These are phyloP conservation scores for Choreutis nemorana DNA, from an alignment of 2,888 invertebrate genomes.

Conservation along the genomic window DNA sequence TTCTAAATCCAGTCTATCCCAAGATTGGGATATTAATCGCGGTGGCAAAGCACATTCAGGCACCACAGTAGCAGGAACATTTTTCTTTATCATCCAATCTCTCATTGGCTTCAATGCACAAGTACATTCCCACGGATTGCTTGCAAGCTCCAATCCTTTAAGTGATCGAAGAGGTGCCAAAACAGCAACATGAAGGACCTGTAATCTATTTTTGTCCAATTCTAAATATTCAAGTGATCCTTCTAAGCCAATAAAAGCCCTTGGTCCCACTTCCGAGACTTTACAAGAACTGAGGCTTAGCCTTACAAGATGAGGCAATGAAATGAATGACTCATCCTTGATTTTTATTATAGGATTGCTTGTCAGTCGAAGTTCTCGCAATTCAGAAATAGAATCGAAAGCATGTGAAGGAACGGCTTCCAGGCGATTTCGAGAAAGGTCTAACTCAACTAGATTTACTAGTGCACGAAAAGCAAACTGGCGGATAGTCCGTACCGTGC, in stretches of 20 bases:
- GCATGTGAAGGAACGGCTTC: slow-evolving; percentile 75
- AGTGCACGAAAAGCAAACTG: slow-evolving; percentile 79
- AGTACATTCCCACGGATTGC: slow-evolving; percentile 85
- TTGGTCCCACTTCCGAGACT: slow-evolving; percentile 71
- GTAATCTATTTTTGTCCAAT: slow-evolving; percentile 77
- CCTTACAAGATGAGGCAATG: slow-evolving; percentile 73
- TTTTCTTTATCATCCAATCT: slow-evolving; percentile 81
- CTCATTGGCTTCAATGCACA: slow-evolving; percentile 77
- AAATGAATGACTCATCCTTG: slow-evolving; percentile 72
- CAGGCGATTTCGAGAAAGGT: slow-evolving; percentile 78
- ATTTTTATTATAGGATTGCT: slow-evolving; percentile 79
- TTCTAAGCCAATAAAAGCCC: slow-evolving; percentile 77
- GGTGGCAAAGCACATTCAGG: slow-evolving; percentile 75
- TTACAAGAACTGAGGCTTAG: slow-evolving; percentile 79
- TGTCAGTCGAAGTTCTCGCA: slow-evolving; percentile 76
- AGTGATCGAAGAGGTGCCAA: slow-evolving; percentile 73
- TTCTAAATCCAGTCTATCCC: slow-evolving; percentile 80
- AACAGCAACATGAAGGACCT: slow-evolving; percentile 71
- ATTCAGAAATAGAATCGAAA: slow-evolving; percentile 75
- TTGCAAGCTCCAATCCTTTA: slow-evolving; percentile 78
- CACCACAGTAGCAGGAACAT: slow-evolving; percentile 73
- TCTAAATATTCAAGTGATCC: slow-evolving; percentile 78
- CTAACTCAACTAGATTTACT: slow-evolving; percentile 82
- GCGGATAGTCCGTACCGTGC: slow-evolving; percentile 73
- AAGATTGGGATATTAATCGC: slow-evolving; percentile 70